These are phyloP conservation scores for Conistra vaccinii DNA, from an alignment of 2,888 invertebrate genomes.

Conservation along the genomic window DNA sequence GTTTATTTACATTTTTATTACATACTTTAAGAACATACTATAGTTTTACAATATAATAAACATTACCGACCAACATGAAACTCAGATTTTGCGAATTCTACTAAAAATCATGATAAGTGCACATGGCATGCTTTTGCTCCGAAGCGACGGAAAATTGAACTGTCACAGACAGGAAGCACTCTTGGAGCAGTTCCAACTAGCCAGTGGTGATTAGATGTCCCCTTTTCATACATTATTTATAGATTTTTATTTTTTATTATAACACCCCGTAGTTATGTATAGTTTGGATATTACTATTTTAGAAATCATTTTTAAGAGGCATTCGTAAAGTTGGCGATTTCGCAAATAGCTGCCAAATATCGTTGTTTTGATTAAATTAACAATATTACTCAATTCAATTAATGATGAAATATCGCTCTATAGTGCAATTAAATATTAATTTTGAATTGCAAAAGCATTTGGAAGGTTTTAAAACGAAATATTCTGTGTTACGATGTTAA, in stretches of 20 bases:
- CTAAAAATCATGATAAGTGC: constrained; percentile 50
- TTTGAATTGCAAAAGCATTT: background rate
- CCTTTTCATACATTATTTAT: constrained; percentile 63
- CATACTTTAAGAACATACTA: background rate
- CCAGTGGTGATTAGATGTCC: constrained; percentile 72
- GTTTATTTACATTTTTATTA: background rate
- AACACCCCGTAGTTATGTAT: background rate
- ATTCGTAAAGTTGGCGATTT: background rate
- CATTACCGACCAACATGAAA: no score
- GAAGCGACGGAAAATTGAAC: constrained; percentile 76
- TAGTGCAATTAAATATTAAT: background rate
- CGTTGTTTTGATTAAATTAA: background rate
- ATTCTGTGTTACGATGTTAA: no score
- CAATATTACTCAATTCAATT: background rate
- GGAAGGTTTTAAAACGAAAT: no score
- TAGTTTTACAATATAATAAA: background rate
- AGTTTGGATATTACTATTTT: background rate
- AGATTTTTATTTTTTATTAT: constrained; percentile 33
- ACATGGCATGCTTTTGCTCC: constrained; percentile 42
- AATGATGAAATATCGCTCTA: background rate
- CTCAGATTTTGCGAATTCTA: constrained; percentile 12
- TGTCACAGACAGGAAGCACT: constrained; percentile 73
- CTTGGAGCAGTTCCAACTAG: constrained; percentile 74
- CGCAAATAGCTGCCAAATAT: background rate
- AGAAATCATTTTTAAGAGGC: background rate